A percentile compares a stretch with the other conserved stretches of the same genome.
Evolutionary conservation across 2,113 vertebrate species (phyloP).

Genomic region (Fregetta grallaria): DNA sequence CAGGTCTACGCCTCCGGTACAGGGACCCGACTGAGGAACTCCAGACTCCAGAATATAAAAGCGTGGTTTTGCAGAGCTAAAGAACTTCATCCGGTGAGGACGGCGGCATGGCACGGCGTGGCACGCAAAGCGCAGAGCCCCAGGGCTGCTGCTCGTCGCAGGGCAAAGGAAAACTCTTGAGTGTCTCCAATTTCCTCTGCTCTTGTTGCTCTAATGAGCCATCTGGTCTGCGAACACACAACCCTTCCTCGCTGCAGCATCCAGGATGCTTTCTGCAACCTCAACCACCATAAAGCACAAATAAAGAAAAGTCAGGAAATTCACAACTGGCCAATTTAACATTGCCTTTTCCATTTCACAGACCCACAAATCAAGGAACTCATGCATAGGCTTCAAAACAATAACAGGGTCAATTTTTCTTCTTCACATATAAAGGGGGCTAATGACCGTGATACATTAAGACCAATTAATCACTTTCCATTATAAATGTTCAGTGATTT

Average conservation of each 20-base stretch:
- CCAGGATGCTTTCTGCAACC: neutral
- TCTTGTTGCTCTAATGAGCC: conserved; percentile 38
- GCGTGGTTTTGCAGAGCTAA: neutral
- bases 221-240: conserved; percentile 21
- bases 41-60: neutral
- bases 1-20: neutral
- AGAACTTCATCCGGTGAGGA: neutral
- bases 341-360: fast-evolving
- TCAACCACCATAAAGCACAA: neutral
- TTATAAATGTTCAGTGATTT: neutral
- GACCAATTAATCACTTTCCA: neutral
- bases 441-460: neutral
- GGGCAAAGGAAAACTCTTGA: neutral
- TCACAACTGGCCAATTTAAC: neutral
- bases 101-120: neutral
- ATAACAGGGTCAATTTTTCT: neutral
- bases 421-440: neutral
- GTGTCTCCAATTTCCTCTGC: conserved; percentile 39
- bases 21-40: neutral
- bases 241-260: neutral
- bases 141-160: conserved; percentile 13
- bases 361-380: neutral
- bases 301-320: neutral
- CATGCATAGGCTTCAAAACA: neutral
- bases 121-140: neutral